Evolutionary conservation across 2,888 invertebrate genomes (phyloP).

Genomic region (Andrena marginata): DNA sequence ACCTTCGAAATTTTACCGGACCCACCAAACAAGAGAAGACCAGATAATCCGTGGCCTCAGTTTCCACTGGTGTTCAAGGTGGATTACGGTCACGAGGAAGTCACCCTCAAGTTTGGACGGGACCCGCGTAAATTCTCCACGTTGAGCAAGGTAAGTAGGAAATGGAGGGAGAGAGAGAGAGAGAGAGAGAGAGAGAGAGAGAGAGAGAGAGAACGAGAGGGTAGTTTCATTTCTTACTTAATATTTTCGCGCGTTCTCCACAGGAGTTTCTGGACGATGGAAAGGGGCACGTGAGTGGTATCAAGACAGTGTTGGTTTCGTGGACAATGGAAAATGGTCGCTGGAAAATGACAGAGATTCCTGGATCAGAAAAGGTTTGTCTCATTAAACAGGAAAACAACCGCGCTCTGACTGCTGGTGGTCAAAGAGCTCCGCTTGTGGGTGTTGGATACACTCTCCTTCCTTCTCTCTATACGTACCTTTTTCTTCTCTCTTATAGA

Average conservation of each 20-base stretch:
- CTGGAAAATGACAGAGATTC: conserved; percentile 96
- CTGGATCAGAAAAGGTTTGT: conserved; percentile 89
- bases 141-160: conserved; percentile 90
- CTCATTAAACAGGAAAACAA: too few relatives aligned
- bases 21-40: conserved; percentile 92
- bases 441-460: too few relatives aligned
- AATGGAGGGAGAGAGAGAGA: not conserved
- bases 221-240: not conserved
- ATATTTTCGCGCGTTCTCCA: not conserved
- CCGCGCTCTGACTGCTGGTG: too few relatives aligned
- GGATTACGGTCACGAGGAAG: conserved; percentile 99
- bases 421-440: too few relatives aligned
- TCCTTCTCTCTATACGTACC: too few relatives aligned
- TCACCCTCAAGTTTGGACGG: conserved; percentile 90
- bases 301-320: conserved; percentile 95
- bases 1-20: conserved; percentile 99
- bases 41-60: conserved; percentile 99
- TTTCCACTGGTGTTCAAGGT: conserved; percentile 98
- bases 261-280: conserved; percentile 96
- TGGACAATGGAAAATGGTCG: conserved; percentile 97
- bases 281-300: conserved; percentile 94
- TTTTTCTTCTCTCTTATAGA: conserved; percentile 77
- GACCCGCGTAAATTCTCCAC: conserved; percentile 98
- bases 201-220: too few relatives aligned
- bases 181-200: too few relatives aligned